Evolutionary conservation across 2,888 invertebrate species (phyloP).

Genomic region (Calliscelio sp.): DNA sequence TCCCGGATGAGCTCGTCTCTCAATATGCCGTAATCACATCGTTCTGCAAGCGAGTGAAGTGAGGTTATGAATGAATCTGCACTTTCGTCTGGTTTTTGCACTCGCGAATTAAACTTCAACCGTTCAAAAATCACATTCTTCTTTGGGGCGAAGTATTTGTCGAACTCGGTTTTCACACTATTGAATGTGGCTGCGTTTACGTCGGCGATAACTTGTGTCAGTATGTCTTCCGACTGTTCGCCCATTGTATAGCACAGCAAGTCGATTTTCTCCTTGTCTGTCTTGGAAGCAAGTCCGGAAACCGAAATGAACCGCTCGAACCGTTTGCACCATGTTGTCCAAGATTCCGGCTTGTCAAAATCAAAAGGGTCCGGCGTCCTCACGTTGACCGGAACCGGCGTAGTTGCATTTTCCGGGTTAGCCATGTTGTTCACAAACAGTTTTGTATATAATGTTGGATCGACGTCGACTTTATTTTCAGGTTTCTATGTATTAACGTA

Average conservation of each 20-base stretch:
- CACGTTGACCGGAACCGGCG: not conserved
- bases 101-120: slow-evolving; percentile 71
- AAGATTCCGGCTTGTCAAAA: slow-evolving; percentile 62
- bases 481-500: too few species aligned
- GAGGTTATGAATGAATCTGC: slow-evolving; percentile 72
- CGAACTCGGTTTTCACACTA: slow-evolving; percentile 31
- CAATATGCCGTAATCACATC: not conserved
- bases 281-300: slow-evolving; percentile 24
- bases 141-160: slow-evolving; percentile 73
- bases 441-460: too few species aligned
- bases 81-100: slow-evolving; percentile 66
- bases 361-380: slow-evolving; percentile 53
- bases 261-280: slow-evolving; percentile 72
- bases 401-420: not conserved
- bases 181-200: not conserved
- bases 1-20: slow-evolving; percentile 76
- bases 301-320: slow-evolving; percentile 65
- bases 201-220: slow-evolving; percentile 36
- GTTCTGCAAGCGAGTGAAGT: not conserved
- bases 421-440: not conserved
- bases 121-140: slow-evolving; percentile 76
- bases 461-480: too few species aligned
- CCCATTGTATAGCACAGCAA: slow-evolving; percentile 76
- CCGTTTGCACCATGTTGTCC: slow-evolving; percentile 57
- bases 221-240: slow-evolving; percentile 73